phyloP scores from a whole-genome alignment of 1,140 invertebrate genomes.

The Oedothorax gibbosus region DNA sequence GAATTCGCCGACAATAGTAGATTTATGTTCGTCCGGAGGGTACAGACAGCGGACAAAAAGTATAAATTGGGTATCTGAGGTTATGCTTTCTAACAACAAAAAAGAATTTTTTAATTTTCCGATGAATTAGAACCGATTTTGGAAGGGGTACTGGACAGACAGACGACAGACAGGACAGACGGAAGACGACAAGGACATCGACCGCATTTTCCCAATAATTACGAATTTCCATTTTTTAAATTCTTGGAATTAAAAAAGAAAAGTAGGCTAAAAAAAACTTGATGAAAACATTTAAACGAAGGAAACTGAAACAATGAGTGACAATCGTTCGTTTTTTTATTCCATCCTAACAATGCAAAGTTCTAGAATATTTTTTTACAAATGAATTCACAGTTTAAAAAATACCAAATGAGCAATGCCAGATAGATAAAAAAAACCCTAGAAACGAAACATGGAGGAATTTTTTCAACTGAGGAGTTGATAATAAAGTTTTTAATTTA shows the following conservation, averaged over 20 bases:
- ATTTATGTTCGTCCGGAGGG: too few relatives aligned
- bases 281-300: constrained; percentile 57
- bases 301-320: constrained; percentile 59
- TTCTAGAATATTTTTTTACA: constrained; percentile 35
- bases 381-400: constrained; percentile 26
- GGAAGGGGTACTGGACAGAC: too few relatives aligned
- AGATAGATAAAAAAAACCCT: not conserved
- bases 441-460: constrained; percentile 8
- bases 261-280: constrained; percentile 46
- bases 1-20: too few relatives aligned
- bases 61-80: too few relatives aligned
- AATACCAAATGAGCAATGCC: constrained; percentile 48
- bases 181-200: too few relatives aligned
- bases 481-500: constrained; percentile 53
- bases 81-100: too few relatives aligned
- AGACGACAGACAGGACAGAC: too few relatives aligned
- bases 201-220: not conserved
- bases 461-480: not conserved
- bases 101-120: too few relatives aligned
- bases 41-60: too few relatives aligned
- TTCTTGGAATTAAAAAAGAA: too few relatives aligned
- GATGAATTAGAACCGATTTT: too few relatives aligned
- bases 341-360: not conserved
- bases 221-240: too few relatives aligned
- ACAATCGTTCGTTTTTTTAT: constrained; percentile 49